phyloP scores from a whole-genome alignment of 1,140 invertebrate genomes.

The Atopsyche davidsoni region DNA sequence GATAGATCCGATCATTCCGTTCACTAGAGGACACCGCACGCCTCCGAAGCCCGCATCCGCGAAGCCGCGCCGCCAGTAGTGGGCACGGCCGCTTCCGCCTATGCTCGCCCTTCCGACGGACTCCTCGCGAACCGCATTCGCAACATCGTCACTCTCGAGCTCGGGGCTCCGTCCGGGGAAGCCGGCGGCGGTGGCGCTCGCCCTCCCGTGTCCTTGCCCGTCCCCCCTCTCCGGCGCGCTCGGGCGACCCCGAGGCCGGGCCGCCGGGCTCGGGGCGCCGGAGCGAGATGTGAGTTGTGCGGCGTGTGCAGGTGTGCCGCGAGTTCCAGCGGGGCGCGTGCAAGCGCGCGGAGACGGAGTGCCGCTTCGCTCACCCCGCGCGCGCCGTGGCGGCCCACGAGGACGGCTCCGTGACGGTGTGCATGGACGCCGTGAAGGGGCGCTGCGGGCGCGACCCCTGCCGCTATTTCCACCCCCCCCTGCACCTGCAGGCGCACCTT shows the following conservation, averaged over 20 bases:
- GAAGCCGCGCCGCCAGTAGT: neutral
- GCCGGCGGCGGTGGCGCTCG: neutral
- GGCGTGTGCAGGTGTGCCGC: slow-evolving; percentile 82
- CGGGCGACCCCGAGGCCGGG: neutral
- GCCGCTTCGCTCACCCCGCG: slow-evolving; percentile 96
- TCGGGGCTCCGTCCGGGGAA: no score
- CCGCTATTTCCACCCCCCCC: slow-evolving; percentile 95
- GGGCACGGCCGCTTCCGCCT: neutral
- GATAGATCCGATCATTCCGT: no score
- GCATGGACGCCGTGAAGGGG: slow-evolving; percentile 98
- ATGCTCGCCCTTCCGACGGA: no score
- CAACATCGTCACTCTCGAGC: no score
- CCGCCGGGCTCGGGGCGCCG: slow-evolving; percentile 32
- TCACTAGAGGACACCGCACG: no score
- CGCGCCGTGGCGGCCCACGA: slow-evolving; percentile 87
- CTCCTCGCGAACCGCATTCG: no score
- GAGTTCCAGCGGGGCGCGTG: slow-evolving; percentile 96
- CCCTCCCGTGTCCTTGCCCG: neutral
- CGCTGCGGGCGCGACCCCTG: slow-evolving; percentile 93
- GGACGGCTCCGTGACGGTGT: slow-evolving; percentile 95
- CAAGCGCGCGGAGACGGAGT: slow-evolving; percentile 91
- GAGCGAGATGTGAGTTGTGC: slow-evolving; percentile 41
- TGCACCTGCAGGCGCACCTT: slow-evolving; percentile 98
- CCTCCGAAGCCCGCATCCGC: no score
- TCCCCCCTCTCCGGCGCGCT: neutral